Evolutionary conservation across 2,888 invertebrate genomes (phyloP), one percentile per base, ranked within the genome.

Genomic region (Synergus japonicus): DNA sequence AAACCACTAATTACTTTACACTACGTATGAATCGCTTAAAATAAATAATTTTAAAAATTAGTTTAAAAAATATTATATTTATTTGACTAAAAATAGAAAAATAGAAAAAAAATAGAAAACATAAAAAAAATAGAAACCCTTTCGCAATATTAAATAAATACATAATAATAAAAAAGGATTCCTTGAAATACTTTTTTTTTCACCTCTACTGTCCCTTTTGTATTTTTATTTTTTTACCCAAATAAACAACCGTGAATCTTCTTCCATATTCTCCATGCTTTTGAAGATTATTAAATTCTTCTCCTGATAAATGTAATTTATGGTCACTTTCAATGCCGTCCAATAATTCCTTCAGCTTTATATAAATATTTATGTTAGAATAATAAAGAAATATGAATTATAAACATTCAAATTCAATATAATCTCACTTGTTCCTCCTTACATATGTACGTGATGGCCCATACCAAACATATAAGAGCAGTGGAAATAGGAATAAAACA

Each of bases 351-450:
- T 3, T 49, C 4, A 73, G 49, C 69, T 73, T 15, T n/a, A 1
- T 15, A 37, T 8, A n/a, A 22, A 22, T 60, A 22, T 60, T 60
- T 60, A n/a, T 0, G 4, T 22, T 60, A 0, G 18, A 18, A 22
- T 22, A 22, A 44, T 44, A 29, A 29, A 29, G 0, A 29, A 29
- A 29, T 29, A 29, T 29, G 1, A 29, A 29, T 29, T 29, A 29
- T 29, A 29, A 29, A 29, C 22, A 29, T 29, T 15, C 7, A n/a
- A 49, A 29, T n/a, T n/a, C 15, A 49, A 22, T 29, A 8, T 8
- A 46, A 67, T 37, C 69, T 73, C 22, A 73, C 69, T 49, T 49
- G 18, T 54, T 73, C 54, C 37, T 73, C 69, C 69, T 49, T 73
- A 73, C 3, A 49, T n/a, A 73, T 73, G 49, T 49, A 73, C 13